Conservation (phyloP, 92 coral and sea anemone genomes). For the Epizoanthus fatuus region DNA sequence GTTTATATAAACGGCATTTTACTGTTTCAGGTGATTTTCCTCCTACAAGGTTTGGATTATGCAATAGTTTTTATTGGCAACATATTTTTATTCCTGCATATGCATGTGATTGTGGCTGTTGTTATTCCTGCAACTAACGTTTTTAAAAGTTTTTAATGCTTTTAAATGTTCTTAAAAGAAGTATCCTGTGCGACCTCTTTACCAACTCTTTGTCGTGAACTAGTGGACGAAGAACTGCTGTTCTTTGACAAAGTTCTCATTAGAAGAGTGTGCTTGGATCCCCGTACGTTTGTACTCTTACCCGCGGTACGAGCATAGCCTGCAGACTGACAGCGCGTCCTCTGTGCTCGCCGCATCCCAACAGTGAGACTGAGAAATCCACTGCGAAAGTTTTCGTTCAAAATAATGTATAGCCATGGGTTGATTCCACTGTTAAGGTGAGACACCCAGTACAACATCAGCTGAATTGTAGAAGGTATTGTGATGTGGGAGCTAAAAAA, state of each 20-base stretch:
- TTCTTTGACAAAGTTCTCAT: slow-evolving; percentile 2
- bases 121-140: no score
- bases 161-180: no score
- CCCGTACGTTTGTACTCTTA: background rate
- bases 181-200: background rate
- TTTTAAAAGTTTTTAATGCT: no score
- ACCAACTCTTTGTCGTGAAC: background rate
- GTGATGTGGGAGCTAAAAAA: slow-evolving; percentile 58
- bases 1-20: no score
- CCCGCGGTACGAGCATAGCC: background rate
- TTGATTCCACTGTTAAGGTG: slow-evolving; percentile 84
- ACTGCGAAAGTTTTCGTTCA: slow-evolving; percentile 82
- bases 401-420: slow-evolving; percentile 74
- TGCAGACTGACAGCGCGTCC: background rate
- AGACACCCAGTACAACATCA: slow-evolving; percentile 78
- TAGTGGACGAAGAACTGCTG: background rate
- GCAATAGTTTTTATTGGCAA: no score
- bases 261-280: background rate
- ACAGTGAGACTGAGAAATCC: slow-evolving; percentile 63
- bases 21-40: no score
- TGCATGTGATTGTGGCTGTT: no score
- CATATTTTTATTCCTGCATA: no score
- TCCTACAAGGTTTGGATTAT: no score
- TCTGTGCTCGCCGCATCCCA: background rate
- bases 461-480: slow-evolving; percentile 44